Percentiles rank a stretch among this genome's conserved stretches.
These are phyloP conservation scores for Forbesichthys papilliferus DNA, from an alignment of 2,113 vertebrate genomes.

Conservation along the genomic window DNA sequence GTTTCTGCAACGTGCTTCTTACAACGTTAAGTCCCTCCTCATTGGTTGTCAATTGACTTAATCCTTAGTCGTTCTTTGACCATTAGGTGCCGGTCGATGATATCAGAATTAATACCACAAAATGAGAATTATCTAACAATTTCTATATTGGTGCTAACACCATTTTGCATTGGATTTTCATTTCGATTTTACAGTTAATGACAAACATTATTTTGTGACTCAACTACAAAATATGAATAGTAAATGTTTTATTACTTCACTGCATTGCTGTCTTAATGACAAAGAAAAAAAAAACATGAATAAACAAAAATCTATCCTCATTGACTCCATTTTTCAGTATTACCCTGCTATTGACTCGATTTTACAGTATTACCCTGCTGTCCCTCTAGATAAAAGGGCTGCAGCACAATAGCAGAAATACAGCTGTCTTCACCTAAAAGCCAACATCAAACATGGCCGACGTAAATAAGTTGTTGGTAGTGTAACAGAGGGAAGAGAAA, in stretches of 20 bases:
- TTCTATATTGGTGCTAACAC: too few relatives aligned
- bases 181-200: too few relatives aligned
- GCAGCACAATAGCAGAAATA: neutral
- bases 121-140: too few relatives aligned
- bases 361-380: neutral
- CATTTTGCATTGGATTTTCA: too few relatives aligned
- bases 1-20: conserved; percentile 27
- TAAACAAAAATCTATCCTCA: conserved; percentile 8
- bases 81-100: too few relatives aligned
- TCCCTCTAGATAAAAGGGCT: neutral
- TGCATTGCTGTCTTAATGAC: neutral
- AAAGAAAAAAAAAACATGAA: neutral
- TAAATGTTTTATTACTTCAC: neutral
- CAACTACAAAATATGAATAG: too few relatives aligned
- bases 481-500: too few relatives aligned
- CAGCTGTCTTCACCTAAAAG: too few relatives aligned
- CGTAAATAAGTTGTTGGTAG: too few relatives aligned
- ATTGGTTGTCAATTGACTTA: conserved; percentile 16
- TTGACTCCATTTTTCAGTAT: conserved; percentile 12
- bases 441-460: too few relatives aligned
- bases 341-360: conserved; percentile 9
- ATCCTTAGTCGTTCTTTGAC: neutral
- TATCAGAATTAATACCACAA: too few relatives aligned
- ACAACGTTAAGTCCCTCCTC: conserved; percentile 30
- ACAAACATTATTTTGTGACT: too few relatives aligned